These are phyloP conservation scores for Maconellicoccus hirsutus DNA, from an alignment of 1,140 invertebrate species.

Conservation along the genomic window DNA sequence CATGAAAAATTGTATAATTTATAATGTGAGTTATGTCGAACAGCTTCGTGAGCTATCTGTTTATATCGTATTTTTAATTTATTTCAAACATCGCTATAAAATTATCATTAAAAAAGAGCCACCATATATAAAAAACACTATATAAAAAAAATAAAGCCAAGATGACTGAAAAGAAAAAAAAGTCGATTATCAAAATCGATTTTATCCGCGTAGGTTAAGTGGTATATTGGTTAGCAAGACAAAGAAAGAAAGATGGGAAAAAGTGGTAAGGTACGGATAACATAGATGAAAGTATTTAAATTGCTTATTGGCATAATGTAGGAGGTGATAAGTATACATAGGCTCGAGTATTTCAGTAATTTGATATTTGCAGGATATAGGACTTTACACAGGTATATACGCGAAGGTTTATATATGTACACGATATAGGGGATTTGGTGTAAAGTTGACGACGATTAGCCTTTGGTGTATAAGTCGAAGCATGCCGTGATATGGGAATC, in stretches of 20 bases:
- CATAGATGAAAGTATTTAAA: no score
- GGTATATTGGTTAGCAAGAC: not conserved
- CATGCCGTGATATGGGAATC: no score
- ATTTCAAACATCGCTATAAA: conserved; percentile 9
- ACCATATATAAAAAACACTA: not conserved
- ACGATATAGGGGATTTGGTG: no score
- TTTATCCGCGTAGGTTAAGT: not conserved
- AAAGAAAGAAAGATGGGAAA: no score
- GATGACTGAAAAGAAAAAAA: not conserved
- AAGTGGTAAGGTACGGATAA: no score
- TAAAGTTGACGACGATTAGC: no score
- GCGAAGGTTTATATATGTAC: no score
- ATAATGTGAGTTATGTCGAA: conserved; percentile 17
- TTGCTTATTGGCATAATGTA: not conserved
- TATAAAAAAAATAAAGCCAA: not conserved
- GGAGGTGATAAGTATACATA: not conserved
- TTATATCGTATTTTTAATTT: conserved; percentile 17
- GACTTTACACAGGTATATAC: no score
- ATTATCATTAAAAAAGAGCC: not conserved
- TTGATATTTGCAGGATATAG: no score
- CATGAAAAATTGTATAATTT: conserved; percentile 14
- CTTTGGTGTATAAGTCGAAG: no score
- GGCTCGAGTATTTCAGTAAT: no score
- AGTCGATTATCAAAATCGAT: not conserved
- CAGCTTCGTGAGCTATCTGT: conserved; percentile 19